Evolutionary conservation across 1,140 invertebrate genomes (phyloP).

Genomic region (Aphaenogaster rudis): DNA sequence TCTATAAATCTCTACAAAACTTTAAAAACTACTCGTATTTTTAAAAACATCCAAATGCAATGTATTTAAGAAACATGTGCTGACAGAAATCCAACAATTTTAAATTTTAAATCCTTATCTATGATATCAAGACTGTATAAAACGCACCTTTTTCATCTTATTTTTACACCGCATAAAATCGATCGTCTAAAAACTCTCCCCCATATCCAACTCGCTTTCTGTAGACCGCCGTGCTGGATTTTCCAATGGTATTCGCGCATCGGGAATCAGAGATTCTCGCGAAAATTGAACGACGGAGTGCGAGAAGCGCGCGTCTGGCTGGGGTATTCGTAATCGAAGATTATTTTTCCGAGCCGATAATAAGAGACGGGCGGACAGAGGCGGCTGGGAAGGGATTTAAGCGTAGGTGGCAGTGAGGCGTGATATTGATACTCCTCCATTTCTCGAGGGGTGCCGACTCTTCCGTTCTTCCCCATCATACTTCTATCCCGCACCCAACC

Average conservation of each 20-base stretch:
- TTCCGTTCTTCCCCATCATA: slow-evolving; percentile 66
- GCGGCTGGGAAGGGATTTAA: slow-evolving; percentile 67
- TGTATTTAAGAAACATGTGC: neutral
- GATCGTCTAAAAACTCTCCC: slow-evolving; percentile 31
- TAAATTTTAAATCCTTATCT: neutral
- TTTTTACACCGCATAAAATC: slow-evolving; percentile 15
- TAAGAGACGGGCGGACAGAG: slow-evolving; percentile 72
- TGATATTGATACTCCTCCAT: slow-evolving; percentile 83
- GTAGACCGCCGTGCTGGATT: slow-evolving; percentile 20
- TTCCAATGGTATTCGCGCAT: slow-evolving; percentile 50
- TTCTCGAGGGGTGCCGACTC: slow-evolving; percentile 78
- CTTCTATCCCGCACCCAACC: slow-evolving; percentile 39
- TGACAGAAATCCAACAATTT: too few species aligned
- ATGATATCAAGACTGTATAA: neutral
- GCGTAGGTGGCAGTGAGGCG: slow-evolving; percentile 79
- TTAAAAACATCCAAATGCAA: neutral
- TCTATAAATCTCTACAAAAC: neutral
- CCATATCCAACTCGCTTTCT: slow-evolving; percentile 18
- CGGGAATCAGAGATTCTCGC: slow-evolving; percentile 54
- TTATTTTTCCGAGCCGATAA: slow-evolving; percentile 81
- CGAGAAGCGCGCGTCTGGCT: slow-evolving; percentile 21
- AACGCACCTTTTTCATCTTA: neutral
- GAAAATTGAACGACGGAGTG: slow-evolving; percentile 67
- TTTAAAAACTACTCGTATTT: neutral
- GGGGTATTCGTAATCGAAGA: slow-evolving; percentile 76